Evolutionary conservation across 2,888 invertebrate genomes (phyloP).

Genomic region (Pemphredon lugubris): DNA sequence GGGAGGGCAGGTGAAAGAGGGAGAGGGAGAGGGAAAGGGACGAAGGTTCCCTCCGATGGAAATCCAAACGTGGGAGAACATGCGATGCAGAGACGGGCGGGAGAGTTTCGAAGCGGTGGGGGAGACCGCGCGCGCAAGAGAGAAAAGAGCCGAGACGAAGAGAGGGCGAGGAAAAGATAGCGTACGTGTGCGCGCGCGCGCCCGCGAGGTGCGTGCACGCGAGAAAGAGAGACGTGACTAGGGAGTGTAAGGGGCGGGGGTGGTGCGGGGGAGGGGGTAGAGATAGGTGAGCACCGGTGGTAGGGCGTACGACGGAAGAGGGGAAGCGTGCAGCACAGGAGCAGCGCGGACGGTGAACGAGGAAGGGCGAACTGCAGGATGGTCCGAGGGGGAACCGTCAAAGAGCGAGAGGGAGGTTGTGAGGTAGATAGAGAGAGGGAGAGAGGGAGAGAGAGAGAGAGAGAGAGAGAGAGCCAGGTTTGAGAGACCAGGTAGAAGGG

Average conservation of each 20-base stretch:
- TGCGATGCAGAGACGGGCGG: constrained; percentile 23
- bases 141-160: constrained; percentile 11
- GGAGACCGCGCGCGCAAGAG: constrained; percentile 55
- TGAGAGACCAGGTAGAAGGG: constrained; percentile 50
- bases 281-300: too few species aligned
- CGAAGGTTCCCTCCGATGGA: constrained; percentile 45
- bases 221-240: not conserved
- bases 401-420: not conserved
- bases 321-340: too few species aligned
- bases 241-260: not conserved
- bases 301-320: too few species aligned
- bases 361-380: too few species aligned
- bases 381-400: too few species aligned
- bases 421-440: not conserved
- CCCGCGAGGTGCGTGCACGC: too few species aligned
- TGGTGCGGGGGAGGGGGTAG: not conserved
- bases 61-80: constrained; percentile 30
- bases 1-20: not conserved
- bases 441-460: constrained; percentile 30
- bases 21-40: constrained; percentile 5
- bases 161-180: constrained; percentile 8
- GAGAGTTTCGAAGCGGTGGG: constrained; percentile 44
- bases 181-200: too few species aligned
- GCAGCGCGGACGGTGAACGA: too few species aligned
- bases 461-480: too few species aligned